Evolutionary conservation across 2,113 vertebrate genomes (phyloP).

Genomic region (Elgaria multicarinata): DNA sequence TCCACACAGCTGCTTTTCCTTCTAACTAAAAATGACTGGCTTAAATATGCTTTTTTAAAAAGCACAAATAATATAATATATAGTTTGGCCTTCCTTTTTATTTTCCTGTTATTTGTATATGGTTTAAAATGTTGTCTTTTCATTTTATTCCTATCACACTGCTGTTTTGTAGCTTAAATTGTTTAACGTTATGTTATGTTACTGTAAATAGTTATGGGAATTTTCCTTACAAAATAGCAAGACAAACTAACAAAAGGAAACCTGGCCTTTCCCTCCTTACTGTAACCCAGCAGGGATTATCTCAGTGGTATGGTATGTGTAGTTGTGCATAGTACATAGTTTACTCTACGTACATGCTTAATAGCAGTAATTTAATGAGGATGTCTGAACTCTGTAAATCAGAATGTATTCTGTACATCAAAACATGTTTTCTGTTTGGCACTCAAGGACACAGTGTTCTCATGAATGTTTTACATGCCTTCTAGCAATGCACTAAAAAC

Average conservation of each 20-base stretch:
- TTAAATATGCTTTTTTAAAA: background rate
- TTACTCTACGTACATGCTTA: background rate
- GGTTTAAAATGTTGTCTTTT: background rate
- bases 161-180: background rate
- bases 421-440: background rate
- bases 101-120: background rate
- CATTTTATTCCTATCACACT: background rate
- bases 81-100: background rate
- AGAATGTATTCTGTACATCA: background rate
- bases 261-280: background rate
- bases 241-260: no score
- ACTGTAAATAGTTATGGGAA: background rate
- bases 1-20: background rate
- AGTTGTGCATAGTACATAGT: background rate
- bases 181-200: background rate
- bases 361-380: background rate
- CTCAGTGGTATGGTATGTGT: background rate
- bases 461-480: slow-evolving; percentile 24
- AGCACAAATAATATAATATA: background rate
- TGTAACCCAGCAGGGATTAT: background rate
- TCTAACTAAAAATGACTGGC: background rate
- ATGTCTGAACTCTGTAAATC: background rate
- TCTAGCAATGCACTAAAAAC: background rate
- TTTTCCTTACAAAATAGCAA: background rate
- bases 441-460: background rate